phyloP scores from a whole-genome alignment of 2,888 invertebrate genomes.

The Mimachlamys varia region DNA sequence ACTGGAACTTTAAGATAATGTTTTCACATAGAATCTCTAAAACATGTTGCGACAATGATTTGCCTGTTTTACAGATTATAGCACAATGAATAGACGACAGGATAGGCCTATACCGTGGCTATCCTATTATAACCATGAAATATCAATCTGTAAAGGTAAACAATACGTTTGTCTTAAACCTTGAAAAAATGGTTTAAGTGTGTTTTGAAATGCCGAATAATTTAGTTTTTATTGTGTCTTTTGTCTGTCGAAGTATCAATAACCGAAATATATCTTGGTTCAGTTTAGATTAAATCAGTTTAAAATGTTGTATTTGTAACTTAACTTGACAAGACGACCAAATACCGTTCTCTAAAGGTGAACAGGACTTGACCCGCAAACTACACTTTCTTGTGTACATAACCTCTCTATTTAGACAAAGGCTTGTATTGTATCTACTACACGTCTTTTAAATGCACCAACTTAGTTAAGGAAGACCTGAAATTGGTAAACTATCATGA shows the following conservation, averaged over 20 bases:
- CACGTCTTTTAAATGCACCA: neutral
- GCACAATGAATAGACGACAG: neutral
- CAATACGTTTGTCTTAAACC: too few species aligned
- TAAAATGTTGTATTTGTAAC: too few species aligned
- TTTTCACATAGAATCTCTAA: neutral
- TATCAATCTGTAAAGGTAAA: too few species aligned
- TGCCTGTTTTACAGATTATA: neutral
- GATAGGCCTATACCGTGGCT: neutral
- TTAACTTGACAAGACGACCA: neutral
- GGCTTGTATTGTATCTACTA: neutral
- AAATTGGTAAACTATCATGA: too few species aligned
- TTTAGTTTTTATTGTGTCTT: too few species aligned
- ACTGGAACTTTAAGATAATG: too few species aligned
- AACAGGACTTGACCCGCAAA: neutral
- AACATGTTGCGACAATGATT: neutral
- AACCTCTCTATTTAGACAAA: neutral
- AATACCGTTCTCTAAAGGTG: neutral
- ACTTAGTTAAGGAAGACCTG: too few species aligned
- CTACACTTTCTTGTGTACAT: neutral
- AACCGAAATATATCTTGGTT: too few species aligned
- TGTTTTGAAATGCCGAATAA: too few species aligned
- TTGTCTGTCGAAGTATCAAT: too few species aligned
- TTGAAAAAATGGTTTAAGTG: too few species aligned
- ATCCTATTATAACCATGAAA: neutral
- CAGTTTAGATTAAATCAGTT: too few species aligned